phyloP scores from a whole-genome alignment of 2,113 vertebrate species.

The Galemys pyrenaicus region DNA sequence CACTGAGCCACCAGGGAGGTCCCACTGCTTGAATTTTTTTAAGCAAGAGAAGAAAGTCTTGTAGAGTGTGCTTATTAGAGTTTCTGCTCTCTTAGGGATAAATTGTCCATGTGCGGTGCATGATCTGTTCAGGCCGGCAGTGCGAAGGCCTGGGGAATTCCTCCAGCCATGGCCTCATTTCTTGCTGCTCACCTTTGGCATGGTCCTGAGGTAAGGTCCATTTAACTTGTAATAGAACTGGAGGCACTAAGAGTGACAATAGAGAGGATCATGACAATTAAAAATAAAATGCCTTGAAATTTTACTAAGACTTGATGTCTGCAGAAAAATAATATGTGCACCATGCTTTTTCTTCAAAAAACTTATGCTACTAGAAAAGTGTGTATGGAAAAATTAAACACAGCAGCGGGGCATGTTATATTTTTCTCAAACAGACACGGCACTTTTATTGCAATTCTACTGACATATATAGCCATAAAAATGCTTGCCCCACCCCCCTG shows the following conservation, averaged over 20 bases:
- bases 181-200: background rate
- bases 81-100: background rate
- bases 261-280: background rate
- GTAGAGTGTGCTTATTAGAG: background rate
- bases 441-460: constrained; percentile 84
- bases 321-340: constrained; percentile 65
- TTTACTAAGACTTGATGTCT: constrained; percentile 70
- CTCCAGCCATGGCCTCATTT: background rate
- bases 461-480: constrained; percentile 83
- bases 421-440: constrained; percentile 76
- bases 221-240: background rate
- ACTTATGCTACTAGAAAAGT: constrained; percentile 75
- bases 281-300: constrained; percentile 27
- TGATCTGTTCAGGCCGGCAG: background rate
- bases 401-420: constrained; percentile 70
- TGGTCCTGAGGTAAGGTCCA: background rate
- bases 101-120: background rate
- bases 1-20: no score
- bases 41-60: background rate
- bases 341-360: constrained; percentile 68
- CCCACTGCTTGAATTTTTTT: background rate
- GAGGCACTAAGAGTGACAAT: background rate
- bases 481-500: background rate
- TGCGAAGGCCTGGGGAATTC: background rate
- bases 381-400: constrained; percentile 76